Conservation (phyloP, 2,113 vertebrate species). For the Benitochromis conjunctus region DNA sequence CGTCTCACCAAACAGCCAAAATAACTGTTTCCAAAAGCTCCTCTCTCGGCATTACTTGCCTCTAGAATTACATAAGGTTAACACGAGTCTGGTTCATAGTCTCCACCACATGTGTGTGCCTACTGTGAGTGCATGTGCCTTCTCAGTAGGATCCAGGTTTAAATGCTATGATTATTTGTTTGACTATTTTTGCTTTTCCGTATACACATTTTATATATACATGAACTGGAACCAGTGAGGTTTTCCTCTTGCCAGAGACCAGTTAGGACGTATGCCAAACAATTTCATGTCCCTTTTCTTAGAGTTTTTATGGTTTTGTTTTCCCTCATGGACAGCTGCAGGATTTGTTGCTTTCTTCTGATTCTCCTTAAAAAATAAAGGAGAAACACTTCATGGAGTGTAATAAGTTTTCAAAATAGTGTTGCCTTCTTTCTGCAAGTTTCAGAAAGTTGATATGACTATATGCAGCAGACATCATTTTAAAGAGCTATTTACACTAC, state of each 20-base stretch:
- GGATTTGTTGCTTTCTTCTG: neutral
- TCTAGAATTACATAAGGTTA: neutral
- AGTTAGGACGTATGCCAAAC: neutral
- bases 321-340: neutral
- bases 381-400: neutral
- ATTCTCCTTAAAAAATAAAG: neutral
- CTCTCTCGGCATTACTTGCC: conserved; percentile 10
- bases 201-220: neutral
- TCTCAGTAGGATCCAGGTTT: neutral
- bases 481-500: neutral
- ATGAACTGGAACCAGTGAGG: neutral
- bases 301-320: neutral
- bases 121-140: neutral
- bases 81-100: neutral
- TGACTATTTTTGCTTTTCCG: neutral
- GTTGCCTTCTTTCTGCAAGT: neutral
- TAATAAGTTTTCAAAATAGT: neutral
- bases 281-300: neutral
- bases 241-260: neutral
- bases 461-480: neutral
- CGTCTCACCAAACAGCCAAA: neutral
- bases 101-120: neutral
- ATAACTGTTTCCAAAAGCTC: neutral
- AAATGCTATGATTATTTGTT: neutral
- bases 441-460: neutral